A percentile compares a stretch with the other conserved stretches of the same genome.
phyloP scores from a whole-genome alignment of 2,113 vertebrate species.

The Nesospiza acunhae region DNA sequence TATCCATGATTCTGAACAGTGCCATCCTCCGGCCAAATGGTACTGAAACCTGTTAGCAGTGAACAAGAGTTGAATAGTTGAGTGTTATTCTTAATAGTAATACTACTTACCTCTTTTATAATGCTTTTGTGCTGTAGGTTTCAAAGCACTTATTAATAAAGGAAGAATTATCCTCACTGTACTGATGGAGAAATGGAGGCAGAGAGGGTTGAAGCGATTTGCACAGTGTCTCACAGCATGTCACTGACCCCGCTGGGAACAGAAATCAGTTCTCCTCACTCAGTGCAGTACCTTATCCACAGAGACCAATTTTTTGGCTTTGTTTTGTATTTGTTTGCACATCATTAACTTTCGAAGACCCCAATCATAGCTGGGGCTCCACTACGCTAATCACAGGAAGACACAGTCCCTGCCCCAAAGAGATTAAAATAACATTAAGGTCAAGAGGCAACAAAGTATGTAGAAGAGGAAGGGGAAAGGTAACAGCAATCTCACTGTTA shows the following conservation, averaged over 20 bases:
- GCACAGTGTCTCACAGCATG: constrained; percentile 67
- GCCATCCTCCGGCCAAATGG: not conserved
- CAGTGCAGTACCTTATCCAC: constrained; percentile 55
- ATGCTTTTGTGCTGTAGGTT: constrained; percentile 60
- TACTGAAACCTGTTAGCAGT: not conserved
- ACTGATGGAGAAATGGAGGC: constrained; percentile 64
- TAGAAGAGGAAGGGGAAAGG: constrained; percentile 23
- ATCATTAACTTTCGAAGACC: constrained; percentile 49
- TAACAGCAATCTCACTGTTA: constrained; percentile 58
- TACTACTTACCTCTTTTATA: constrained; percentile 56
- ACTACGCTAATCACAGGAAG: constrained; percentile 54
- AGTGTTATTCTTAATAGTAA: constrained; percentile 35
- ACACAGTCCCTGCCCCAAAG: constrained; percentile 61
- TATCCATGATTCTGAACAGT: not conserved
- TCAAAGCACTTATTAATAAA: constrained; percentile 66
- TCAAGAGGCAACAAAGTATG: constrained; percentile 46
- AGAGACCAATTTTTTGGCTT: constrained; percentile 42
- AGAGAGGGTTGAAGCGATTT: constrained; percentile 63
- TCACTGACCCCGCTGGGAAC: constrained; percentile 62
- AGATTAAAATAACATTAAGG: constrained; percentile 66
- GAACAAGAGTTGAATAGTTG: not conserved
- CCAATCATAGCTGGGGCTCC: constrained; percentile 41
- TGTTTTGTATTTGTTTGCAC: constrained; percentile 41
- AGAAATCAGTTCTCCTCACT: constrained; percentile 68
- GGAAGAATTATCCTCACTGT: constrained; percentile 67